Evolutionary conservation across 2,113 vertebrate species (phyloP), one percentile per base, ranked within the genome.

Genomic region (Stigmatopora nigra): DNA sequence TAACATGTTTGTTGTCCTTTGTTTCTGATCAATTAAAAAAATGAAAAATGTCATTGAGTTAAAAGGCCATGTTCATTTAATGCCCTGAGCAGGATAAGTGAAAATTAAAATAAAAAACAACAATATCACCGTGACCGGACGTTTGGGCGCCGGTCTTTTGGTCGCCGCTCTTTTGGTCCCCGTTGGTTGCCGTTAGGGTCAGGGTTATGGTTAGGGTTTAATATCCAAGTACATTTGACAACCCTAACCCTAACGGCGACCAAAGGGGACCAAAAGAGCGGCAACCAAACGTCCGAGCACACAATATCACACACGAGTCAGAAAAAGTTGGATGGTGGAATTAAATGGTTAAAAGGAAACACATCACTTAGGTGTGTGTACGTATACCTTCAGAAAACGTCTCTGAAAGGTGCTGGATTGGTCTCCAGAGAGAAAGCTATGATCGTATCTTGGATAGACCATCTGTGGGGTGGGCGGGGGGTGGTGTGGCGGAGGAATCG

Each of bases 381-480:
- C 2, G 48, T 79, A 89, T 96, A 98, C 95, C 95, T 97, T 97
- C 84, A 97, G 87, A 80, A 95, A 69, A n/a, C 87, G 91, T 68
- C 90, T 92, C 81, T 85, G 92, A 91, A 92, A 93, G 70, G 67
- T 86, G 56, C 64, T 80, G 45, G 88, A 91, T 65, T 91, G 93
- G 67, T 97, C 94, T 52, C 91, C 71, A 31, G 92, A 89, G 78
- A 95, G 85, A 90, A 96, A 95, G 89, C 93, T 85, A 0, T 93
- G 91, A 79, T 77, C 92, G 80, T 93, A 92, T 60, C 87, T 84
- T 44, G 94, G 94, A 69, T 95, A 98, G 86, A 93, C 93, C 95
- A 96, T 96, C 95, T 97, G 51, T 11, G 19, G 22, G 31, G 67
- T n/a, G 64, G 3, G 25, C 2, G 25, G 25, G 25, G 25, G 25